These are phyloP conservation scores for Enchytraeus crypticus DNA, from an alignment of 2,888 invertebrate genomes.

Conservation along the genomic window DNA sequence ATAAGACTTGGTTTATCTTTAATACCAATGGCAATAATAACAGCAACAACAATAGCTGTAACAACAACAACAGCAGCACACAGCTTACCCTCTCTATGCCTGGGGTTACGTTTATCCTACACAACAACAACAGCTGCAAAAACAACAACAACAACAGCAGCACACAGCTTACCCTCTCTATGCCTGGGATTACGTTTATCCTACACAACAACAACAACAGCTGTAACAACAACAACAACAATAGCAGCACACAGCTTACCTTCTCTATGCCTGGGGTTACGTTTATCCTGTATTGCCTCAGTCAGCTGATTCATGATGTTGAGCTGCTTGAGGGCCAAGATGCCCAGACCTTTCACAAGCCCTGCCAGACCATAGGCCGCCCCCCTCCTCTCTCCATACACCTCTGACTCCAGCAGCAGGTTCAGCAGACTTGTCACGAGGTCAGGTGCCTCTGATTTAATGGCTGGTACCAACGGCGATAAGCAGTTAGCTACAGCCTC, in stretches of 20 bases:
- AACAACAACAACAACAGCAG: no score
- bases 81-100: neutral
- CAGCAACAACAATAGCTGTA: no score
- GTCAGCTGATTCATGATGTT: slow-evolving; percentile 90
- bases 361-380: slow-evolving; percentile 97
- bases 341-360: slow-evolving; percentile 87
- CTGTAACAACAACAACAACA: no score
- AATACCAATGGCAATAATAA: no score
- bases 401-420: slow-evolving; percentile 43
- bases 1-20: no score
- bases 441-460: slow-evolving; percentile 79
- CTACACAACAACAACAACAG: neutral
- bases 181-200: neutral
- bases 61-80: neutral
- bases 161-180: neutral
- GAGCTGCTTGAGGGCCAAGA: slow-evolving; percentile 82
- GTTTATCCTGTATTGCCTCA: slow-evolving; percentile 89
- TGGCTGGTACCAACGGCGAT: slow-evolving; percentile 81
- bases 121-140: no score
- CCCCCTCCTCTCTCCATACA: slow-evolving; percentile 55
- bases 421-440: slow-evolving; percentile 70
- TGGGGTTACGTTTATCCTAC: no score
- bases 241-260: slow-evolving; percentile 55
- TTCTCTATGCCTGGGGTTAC: slow-evolving; percentile 85
- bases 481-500: slow-evolving; percentile 93